Evolutionary conservation across 2,888 invertebrate species (phyloP).

Genomic region (Digitonthophagus gazella): DNA sequence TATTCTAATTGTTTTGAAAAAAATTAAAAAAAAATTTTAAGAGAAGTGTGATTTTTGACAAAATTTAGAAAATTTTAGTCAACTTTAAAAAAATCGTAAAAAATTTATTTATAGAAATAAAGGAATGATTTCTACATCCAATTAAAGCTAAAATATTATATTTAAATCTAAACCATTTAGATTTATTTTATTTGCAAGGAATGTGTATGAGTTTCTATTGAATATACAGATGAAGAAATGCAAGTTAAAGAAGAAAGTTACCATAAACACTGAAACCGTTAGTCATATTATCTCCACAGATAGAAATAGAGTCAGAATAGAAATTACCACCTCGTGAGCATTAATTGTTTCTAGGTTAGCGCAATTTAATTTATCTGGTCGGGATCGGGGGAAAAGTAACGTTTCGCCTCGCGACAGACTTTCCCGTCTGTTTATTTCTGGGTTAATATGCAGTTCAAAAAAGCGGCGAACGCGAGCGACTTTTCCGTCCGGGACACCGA

Average conservation of each 20-base stretch:
- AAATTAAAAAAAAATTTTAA: too few species aligned
- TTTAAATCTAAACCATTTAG: too few species aligned
- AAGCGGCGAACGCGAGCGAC: not conserved
- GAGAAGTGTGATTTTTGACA: too few species aligned
- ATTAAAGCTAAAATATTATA: too few species aligned
- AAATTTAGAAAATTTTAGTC: too few species aligned
- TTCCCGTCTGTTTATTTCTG: not conserved
- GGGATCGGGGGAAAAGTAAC: not conserved
- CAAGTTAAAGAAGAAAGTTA: not conserved
- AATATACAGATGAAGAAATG: too few species aligned
- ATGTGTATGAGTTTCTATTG: too few species aligned
- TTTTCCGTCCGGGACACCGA: not conserved
- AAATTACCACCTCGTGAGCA: not conserved
- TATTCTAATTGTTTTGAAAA: too few species aligned
- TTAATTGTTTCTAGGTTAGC: not conserved
- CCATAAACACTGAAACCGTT: not conserved
- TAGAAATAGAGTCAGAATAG: not conserved
- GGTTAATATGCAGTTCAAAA: not conserved
- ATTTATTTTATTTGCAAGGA: too few species aligned
- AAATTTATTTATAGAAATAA: too few species aligned
- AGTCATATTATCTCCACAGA: not conserved
- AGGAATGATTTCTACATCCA: too few species aligned
- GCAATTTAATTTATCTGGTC: not conserved
- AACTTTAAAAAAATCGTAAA: too few species aligned
- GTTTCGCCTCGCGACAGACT: not conserved